Base-by-base conservation (phyloP, 2,888 invertebrate genomes). In the Leucoma salicis region DNA sequence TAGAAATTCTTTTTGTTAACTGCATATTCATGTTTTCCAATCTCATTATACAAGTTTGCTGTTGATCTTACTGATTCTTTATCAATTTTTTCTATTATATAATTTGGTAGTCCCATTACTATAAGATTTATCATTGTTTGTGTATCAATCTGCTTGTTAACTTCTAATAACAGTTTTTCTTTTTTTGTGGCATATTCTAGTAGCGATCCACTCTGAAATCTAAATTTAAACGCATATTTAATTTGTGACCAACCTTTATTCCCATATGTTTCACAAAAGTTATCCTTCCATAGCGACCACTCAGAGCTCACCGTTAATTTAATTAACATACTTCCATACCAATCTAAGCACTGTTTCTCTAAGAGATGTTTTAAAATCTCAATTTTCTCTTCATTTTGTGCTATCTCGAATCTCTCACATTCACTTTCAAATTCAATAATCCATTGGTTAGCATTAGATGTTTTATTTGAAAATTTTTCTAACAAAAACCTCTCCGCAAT, bases 171-270 rank as follows among this genome's bases (percentile, higher is more conserved):
- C n/a, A n/a, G n/a, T n/a, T n/a, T n/a, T n/a, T n/a, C n/a, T n/a
- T n/a, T n/a, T 31, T n/a, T n/a, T n/a, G 49, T n/a, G 0, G 56
- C 53, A 47, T 56, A 59, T 0, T 59, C 50, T 60, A 28, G 16
- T 16, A 29, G n/a, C n/a, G n/a, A 58, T 63, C 4, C 37, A 8
- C 6, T 18, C 7, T 18, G 18, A 18, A 18, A 18, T 18, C 18
- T 3, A 18, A 5, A 18, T 18, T 3, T 18, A 7, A 18, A 18
- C 7, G 18, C 18, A 18, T 18, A 18, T 18, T n/a, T 27, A n/a
- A n/a, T 10, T n/a, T 27, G 27, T 5, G 18, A 18, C 18, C 18
- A 18, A 18, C 18, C 18, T 18, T 18, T 18, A 18, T 18, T 18
- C 7, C 18, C 18, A 18, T 18, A 18, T 7, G 18, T 18, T 7